Evolutionary conservation across 37 sponge, comb jelly and placozoan species (phyloP).

Genomic region (Amphimedon queenslandica): DNA sequence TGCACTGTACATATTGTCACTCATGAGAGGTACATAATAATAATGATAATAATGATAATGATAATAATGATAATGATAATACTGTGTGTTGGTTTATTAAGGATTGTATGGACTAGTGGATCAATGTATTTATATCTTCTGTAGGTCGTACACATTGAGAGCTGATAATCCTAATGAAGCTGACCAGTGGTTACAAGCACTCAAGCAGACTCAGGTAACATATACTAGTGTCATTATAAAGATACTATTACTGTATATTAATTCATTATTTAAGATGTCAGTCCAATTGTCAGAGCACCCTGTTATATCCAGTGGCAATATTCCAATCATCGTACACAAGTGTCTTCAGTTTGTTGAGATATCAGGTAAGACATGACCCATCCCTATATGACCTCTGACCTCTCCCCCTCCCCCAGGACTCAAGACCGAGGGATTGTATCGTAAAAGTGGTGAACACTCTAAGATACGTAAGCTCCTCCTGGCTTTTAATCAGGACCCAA

Average conservation of each 20-base stretch:
- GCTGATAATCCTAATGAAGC: constrained; percentile 48
- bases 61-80: neutral
- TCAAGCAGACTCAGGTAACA: constrained; percentile 68
- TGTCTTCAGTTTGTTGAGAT: constrained; percentile 86
- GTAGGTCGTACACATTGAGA: constrained; percentile 33
- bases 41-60: too few species aligned
- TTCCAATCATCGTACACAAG: constrained; percentile 83
- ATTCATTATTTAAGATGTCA: constrained; percentile 35
- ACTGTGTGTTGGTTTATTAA: neutral
- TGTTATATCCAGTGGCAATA: constrained; percentile 30
- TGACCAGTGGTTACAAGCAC: constrained; percentile 57
- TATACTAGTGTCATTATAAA: neutral
- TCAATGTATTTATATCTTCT: too few species aligned
- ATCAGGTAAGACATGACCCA: constrained; percentile 27
- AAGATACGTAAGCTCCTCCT: constrained; percentile 58
- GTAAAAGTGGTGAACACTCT: constrained; percentile 65
- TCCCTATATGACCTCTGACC: neutral
- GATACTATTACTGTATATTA: neutral
- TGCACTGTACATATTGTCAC: constrained; percentile 44
- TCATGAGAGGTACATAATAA: constrained; percentile 55
- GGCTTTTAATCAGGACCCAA: constrained; percentile 78
- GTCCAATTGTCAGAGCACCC: constrained; percentile 73
- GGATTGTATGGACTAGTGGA: too few species aligned
- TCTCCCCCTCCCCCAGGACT: constrained; percentile 13
- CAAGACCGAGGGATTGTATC: constrained; percentile 77